Base-by-base conservation (phyloP, 2,888 invertebrate genomes). In the Tolmerus cingulatus region DNA sequence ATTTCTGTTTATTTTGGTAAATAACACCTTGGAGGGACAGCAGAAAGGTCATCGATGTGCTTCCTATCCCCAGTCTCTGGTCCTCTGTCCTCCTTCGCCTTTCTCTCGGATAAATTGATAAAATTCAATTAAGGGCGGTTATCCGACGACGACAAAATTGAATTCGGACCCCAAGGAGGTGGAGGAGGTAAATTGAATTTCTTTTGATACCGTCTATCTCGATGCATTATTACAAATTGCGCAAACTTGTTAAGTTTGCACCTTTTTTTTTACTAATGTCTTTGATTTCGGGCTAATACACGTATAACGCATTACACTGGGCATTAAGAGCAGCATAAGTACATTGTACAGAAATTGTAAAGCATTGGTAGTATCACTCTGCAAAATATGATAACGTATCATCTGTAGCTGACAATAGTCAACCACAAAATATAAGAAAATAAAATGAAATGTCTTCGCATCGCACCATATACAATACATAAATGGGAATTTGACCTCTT, bases 81-180 rank as follows among this genome's bases (percentile, higher is more conserved):
- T 43, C 82, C n/a, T 57, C 57, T 5, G 7, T 76, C 9, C 76
- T 76, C n/a, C 37, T 40, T 34, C 34, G n/a, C 0, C 5, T 76
- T 27, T 74, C 16, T 23, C 74, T 74, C 5, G 76, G 66, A 82
- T 66, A 57, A 82, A 82, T 82, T 82, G 82, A 82, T 82, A 82
- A 82, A 82, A 82, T 66, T 82, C 82, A 23, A 82, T 82, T 82
- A 82, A 82, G 82, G 82, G 66, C n/a, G 82, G 55, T 82, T 82
- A 82, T 82, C 66, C 19, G 66, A 16, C 27, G 37, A 23, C n/a
- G 82, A 40, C 66, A 34, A 82, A 82, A 82, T 82, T 82, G 82
- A 82, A 57, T 82, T 82, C 57, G 34, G 27, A 23, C n/a, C 57
- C 12, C 51, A 81, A 16, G 12, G 66, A 40, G 66, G 43, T 14